Conservation (phyloP, 2,888 invertebrate genomes). For the Macropis europaea region DNA sequence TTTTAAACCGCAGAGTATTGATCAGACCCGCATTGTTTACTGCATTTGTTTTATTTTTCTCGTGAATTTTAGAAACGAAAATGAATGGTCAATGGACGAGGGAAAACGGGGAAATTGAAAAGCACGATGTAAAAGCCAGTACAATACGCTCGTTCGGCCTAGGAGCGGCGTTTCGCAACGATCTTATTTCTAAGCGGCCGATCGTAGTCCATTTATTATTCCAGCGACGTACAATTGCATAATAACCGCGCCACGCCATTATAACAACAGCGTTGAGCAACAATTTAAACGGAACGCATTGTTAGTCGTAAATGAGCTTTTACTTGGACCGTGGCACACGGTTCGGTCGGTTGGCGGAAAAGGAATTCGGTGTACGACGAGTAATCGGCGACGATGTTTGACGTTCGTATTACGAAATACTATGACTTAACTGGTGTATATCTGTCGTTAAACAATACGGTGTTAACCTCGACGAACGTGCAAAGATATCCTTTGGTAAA, state of each 20-base stretch:
- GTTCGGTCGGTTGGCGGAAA: neutral
- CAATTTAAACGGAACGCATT: conserved; percentile 45
- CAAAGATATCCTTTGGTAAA: neutral
- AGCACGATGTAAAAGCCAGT: neutral
- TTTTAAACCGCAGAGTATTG: no score
- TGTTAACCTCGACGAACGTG: neutral
- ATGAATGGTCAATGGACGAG: neutral
- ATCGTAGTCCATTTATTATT: conserved; percentile 56
- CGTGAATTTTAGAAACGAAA: no score
- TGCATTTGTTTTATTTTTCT: no score
- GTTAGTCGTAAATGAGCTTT: conserved; percentile 36
- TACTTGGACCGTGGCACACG: conserved; percentile 10
- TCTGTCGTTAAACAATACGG: conserved; percentile 4
- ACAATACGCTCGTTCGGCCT: conserved; percentile 11
- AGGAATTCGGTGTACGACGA: neutral
- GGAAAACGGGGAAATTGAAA: neutral
- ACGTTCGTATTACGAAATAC: conserved; percentile 8
- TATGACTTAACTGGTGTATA: neutral
- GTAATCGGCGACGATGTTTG: conserved; percentile 10
- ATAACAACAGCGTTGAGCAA: conserved; percentile 50
- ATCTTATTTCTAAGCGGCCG: conserved; percentile 40
- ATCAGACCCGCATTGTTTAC: no score
- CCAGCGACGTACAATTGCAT: conserved; percentile 58
- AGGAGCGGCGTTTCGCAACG: conserved; percentile 44
- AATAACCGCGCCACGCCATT: conserved; percentile 50